Base-by-base conservation (phyloP, 2,888 invertebrate genomes). In the Helobdella robusta region DNA sequence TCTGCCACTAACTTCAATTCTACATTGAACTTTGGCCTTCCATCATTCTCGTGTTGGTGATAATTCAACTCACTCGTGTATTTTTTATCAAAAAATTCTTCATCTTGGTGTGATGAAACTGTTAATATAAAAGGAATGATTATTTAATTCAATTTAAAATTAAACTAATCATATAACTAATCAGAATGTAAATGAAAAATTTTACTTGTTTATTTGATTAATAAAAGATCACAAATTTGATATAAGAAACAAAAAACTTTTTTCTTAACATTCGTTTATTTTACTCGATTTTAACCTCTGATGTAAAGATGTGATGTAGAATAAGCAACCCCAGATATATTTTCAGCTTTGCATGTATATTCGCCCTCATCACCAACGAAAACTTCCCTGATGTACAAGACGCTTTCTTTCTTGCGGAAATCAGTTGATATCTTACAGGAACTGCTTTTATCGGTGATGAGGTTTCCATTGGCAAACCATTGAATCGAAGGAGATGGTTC, bases 301-400 rank as follows among this genome's bases (percentile, higher is more conserved):
- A 62, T 50, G 50, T 62, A 50, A 8, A 62, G 48, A 62, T 62
- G 62, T n/a, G 62, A 62, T 23, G 62, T 62, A 11, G 62, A 46
- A 35, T 62, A 50, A 23, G 62, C 62, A 25, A 62, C 46, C 23
- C 62, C 62, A 18, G 48, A 50, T 46, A 62, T 62, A 35, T 62
- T 62, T 32, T 62, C 62, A 3, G 62, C 62, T 25, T 34, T 46
- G 50, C 62, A 62, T 20, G 62, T 62, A 23, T 62, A 62, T 44
- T 62, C 62, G 6, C 62, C 62, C n/a, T 62, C 50, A 20, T 62
- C 62, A 15, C 50, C 50, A 15, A 50, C 18, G 34, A 62, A 62
- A 2, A 62, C 62, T 32, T 62, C 62, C 23, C 30, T 62, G 18
- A 62, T 28, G 62, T 62, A 62, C 18, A 62, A 46, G 20, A 62